phyloP scores from a whole-genome alignment of 2,888 invertebrate genomes.

The Allacma fusca region DNA sequence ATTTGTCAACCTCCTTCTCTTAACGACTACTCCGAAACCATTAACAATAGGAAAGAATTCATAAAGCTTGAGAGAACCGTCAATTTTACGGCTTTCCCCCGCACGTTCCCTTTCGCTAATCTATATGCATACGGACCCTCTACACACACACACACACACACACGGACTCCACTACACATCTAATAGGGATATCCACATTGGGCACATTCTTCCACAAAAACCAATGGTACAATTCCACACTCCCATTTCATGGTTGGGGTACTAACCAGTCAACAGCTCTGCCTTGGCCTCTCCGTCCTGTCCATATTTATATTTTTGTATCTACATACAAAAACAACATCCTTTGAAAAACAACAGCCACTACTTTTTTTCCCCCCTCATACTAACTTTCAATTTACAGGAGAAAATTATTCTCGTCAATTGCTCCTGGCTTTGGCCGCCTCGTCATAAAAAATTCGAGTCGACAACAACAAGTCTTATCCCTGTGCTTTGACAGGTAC shows the following conservation, averaged over 20 bases:
- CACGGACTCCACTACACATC: not conserved
- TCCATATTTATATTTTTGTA: too few relatives aligned
- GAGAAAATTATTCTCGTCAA: not conserved
- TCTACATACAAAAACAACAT: too few relatives aligned
- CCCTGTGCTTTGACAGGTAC: too few relatives aligned
- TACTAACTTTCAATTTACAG: not conserved
- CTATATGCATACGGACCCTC: not conserved
- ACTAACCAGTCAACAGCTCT: too few relatives aligned
- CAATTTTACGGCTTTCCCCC: conserved; percentile 22
- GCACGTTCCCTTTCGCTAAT: not conserved
- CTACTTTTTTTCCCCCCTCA: not conserved
- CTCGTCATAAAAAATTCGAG: too few relatives aligned
- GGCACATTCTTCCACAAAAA: too few relatives aligned
- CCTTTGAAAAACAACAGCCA: not conserved
- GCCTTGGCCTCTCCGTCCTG: too few relatives aligned
- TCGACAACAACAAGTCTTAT: too few relatives aligned
- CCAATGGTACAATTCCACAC: too few relatives aligned
- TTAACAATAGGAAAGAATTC: conserved; percentile 26
- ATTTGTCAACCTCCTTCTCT: conserved; percentile 24
- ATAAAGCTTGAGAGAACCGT: conserved; percentile 23
- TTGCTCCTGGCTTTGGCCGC: too few relatives aligned
- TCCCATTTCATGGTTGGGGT: too few relatives aligned
- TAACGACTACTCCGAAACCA: conserved; percentile 7
- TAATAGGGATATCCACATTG: too few relatives aligned
- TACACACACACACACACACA: not conserved